A percentile compares a stretch with the other conserved stretches of the same genome.
Conservation (phyloP, 2,113 vertebrate genomes). For the Cyphomyrus discorhynchus region DNA sequence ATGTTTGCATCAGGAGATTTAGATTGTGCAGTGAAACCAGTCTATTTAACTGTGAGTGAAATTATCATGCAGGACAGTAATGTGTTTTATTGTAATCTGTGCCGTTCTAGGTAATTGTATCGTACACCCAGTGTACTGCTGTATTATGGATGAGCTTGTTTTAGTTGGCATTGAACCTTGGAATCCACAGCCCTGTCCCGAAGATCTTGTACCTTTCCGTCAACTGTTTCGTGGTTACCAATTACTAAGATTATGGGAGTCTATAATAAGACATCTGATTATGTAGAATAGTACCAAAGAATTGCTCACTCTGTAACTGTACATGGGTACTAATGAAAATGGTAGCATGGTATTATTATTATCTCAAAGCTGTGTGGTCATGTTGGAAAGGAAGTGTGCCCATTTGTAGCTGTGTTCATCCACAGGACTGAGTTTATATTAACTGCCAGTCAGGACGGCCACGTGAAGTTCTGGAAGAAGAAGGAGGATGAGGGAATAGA, state of each 20-base stretch:
- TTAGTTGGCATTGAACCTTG: not conserved
- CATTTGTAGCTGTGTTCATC: not conserved
- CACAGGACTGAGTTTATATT: constrained; percentile 90
- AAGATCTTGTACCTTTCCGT: not conserved
- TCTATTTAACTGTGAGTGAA: not conserved
- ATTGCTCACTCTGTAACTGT: not conserved
- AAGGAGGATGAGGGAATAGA: constrained; percentile 92
- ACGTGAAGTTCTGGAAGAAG: constrained; percentile 97
- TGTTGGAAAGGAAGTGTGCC: not conserved
- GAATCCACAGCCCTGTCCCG: not conserved
- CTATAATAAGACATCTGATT: not conserved
- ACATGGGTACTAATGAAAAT: not conserved
- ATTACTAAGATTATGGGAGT: not conserved
- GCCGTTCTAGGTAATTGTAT: not conserved
- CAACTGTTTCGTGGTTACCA: not conserved
- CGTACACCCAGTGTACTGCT: not conserved
- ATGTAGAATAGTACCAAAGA: not conserved
- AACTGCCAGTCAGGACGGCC: constrained; percentile 96
- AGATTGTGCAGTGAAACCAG: not conserved
- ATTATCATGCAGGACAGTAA: not conserved
- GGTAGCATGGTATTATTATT: not conserved
- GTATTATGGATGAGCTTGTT: not conserved
- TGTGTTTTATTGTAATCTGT: not conserved
- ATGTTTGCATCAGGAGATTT: not conserved
- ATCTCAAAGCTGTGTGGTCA: not conserved